A percentile compares a stretch with the other conserved stretches of the same genome.
Evolutionary conservation across 2,888 invertebrate species (phyloP).

Genomic region (Aporophyla lueneburgensis): DNA sequence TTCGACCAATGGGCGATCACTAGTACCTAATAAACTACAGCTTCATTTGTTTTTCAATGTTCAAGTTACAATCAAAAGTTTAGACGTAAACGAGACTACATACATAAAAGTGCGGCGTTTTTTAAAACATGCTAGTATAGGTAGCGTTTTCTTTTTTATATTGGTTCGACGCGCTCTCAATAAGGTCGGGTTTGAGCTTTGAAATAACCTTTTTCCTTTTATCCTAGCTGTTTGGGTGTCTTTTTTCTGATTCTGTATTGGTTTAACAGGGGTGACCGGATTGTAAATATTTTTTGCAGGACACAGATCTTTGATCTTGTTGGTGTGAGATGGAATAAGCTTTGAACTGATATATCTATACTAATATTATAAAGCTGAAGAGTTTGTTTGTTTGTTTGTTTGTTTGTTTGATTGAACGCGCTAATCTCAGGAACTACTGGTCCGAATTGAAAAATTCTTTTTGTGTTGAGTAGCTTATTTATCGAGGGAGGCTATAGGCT

Average conservation of each 20-base stretch:
- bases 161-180: conserved; percentile 15
- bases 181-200: conserved; percentile 36
- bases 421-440: too few relatives aligned
- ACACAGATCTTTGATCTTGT: background rate
- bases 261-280: background rate
- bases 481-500: too few relatives aligned
- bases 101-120: background rate
- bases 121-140: conserved; percentile 13
- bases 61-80: conserved; percentile 18
- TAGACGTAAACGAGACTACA: background rate
- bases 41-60: background rate
- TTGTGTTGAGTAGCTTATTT: too few relatives aligned
- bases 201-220: conserved; percentile 41
- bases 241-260: conserved; percentile 48
- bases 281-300: conserved; percentile 25
- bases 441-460: too few relatives aligned
- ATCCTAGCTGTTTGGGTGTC: conserved; percentile 27
- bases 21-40: too few relatives aligned
- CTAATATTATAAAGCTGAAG: too few relatives aligned
- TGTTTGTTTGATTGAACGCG: too few relatives aligned
- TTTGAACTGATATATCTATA: background rate
- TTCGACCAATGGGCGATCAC: too few relatives aligned
- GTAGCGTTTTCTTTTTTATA: conserved; percentile 6
- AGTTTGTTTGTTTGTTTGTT: too few relatives aligned
- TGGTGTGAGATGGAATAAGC: background rate